Evolutionary conservation across 2,797 vertebrate species (phyloP).

Genomic region (Brachymystax lenok): DNA sequence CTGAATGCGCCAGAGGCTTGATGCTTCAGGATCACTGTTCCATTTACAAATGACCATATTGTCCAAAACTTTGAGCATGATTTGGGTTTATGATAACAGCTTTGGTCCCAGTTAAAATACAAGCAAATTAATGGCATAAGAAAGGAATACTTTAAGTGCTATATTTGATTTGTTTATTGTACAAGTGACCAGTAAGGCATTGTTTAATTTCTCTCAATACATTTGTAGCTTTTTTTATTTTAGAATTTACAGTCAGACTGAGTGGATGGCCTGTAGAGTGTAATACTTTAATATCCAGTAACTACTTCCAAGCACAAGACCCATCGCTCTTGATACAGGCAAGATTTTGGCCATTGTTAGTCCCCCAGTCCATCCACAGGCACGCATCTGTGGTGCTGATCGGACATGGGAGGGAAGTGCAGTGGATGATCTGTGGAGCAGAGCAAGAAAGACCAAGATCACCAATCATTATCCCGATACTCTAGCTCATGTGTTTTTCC

Average conservation of each 20-base stretch:
- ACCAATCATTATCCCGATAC: not conserved
- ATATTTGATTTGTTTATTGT: too few species aligned
- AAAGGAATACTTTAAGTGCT: too few species aligned
- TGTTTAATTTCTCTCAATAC: not conserved
- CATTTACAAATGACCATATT: too few species aligned
- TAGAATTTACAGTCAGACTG: not conserved
- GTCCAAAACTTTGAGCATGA: too few species aligned
- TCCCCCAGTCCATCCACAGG: conserved; percentile 94
- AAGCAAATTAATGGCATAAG: too few species aligned
- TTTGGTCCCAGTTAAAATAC: too few species aligned
- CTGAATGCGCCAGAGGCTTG: too few species aligned
- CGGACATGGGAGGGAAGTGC: conserved; percentile 85
- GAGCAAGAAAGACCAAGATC: conserved; percentile 2
- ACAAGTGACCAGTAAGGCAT: conserved; percentile 3
- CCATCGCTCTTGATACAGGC: conserved; percentile 93
- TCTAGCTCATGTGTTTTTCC: too few species aligned
- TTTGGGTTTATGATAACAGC: too few species aligned
- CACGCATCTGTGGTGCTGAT: conserved; percentile 85
- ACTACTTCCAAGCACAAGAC: conserved; percentile 93
- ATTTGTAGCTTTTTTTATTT: conserved; percentile 24
- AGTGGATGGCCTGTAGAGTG: conserved; percentile 50
- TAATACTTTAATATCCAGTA: conserved; percentile 94
- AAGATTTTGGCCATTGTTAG: conserved; percentile 86
- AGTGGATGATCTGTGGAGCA: conserved; percentile 82
- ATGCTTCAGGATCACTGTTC: too few species aligned